A percentile compares a stretch with the other conserved stretches of the same genome.
phyloP scores from a whole-genome alignment of 2,113 vertebrate species.

The Microtus montanus region DNA sequence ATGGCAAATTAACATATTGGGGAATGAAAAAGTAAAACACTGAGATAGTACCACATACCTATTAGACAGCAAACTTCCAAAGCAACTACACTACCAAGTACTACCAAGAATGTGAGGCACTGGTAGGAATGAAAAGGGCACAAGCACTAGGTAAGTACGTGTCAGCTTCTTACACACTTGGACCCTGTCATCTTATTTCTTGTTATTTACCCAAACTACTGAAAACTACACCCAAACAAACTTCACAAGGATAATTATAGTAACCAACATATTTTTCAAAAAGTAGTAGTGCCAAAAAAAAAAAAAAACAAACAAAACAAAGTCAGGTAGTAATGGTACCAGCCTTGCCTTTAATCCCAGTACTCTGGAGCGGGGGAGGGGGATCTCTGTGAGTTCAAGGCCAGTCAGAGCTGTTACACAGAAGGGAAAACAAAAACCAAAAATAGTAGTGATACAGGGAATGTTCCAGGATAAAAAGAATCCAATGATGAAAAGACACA shows the following conservation, averaged over 20 bases:
- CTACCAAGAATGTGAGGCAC: not conserved
- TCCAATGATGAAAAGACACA: not conserved
- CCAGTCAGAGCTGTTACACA: not conserved
- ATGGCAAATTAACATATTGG: too few species aligned
- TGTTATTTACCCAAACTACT: not conserved
- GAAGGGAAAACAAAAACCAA: not conserved
- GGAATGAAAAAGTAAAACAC: too few species aligned
- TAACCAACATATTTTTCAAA: not conserved
- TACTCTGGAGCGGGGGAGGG: not conserved
- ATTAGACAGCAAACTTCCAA: too few species aligned
- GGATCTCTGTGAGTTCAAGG: not conserved
- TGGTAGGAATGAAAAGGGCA: not conserved
- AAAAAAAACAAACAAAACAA: too few species aligned
- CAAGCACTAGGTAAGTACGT: not conserved
- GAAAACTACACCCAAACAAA: not conserved
- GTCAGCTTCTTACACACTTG: not conserved
- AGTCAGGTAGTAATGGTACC: not conserved
- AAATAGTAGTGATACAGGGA: not conserved
- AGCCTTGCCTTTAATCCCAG: not conserved
- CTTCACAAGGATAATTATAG: not conserved
- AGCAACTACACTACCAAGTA: too few species aligned
- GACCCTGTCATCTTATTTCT: not conserved
- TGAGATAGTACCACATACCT: too few species aligned
- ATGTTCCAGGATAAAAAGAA: not conserved
- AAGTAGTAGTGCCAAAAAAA: not conserved